Evolutionary conservation across 2,797 vertebrate genomes (phyloP), one percentile per base, ranked within the genome.

Genomic region (Spea hammondii): DNA sequence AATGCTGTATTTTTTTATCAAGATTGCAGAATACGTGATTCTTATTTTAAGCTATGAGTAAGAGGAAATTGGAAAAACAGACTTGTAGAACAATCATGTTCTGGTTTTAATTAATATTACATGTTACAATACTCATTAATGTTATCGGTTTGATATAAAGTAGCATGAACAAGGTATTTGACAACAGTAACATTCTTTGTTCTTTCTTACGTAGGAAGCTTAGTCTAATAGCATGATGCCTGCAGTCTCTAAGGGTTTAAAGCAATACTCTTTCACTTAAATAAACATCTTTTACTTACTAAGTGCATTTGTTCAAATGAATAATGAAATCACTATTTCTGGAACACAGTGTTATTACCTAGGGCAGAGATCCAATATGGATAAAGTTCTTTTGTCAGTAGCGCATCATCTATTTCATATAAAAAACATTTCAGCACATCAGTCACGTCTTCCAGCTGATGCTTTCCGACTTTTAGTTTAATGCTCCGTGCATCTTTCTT

Each of bases 381-480:
- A 83, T 99, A 99, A 53, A 98, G 95, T 88, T 98, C 95, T 87
- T 99, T 99, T 75, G 94, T 92, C 72, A 99, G 92, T 66, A 98
- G 90, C 0, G 97, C 97, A n/a, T 99, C 95, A 57, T 98, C 95
- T 9, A 93, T 89, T 72, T 95, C 91, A 68, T 88, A 93, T 74
- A 99, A 87, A 84, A 99, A 99, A 79, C 81, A 86, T 88, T 96
- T 98, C 85, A 99, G 87, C 5, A 95, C 94, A 62, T 95, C 93
- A 0, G 96, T 93, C 79, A 99, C 95, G 5, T 98, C 96, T 86
- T 95, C 95, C 71, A 98, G 92, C 0, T 86, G 93, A 83, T 97
- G 95, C 66, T 94, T 95, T 80, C 95, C 93, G 82, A 90, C 86
- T 82, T 95, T 92, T 83, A 99, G 85, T 82, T 98, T 98, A 85